phyloP scores from a whole-genome alignment of 2,113 vertebrate genomes.

The Otocyon megalotis region DNA sequence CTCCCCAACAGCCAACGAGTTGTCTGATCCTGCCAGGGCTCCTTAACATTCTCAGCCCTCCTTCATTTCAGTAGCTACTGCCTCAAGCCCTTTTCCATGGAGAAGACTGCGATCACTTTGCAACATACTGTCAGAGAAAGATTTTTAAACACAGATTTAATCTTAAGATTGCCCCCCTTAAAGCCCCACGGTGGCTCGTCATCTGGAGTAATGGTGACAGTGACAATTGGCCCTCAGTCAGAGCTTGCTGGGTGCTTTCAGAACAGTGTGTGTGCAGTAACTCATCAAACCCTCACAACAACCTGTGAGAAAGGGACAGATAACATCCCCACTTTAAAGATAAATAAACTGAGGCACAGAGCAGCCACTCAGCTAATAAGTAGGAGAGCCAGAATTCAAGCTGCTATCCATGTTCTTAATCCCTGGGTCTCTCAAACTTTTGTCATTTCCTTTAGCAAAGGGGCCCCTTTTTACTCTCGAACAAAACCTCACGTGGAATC shows the following conservation, averaged over 20 bases:
- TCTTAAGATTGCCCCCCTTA: background rate
- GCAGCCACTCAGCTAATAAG: background rate
- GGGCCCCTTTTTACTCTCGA: background rate
- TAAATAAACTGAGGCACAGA: background rate
- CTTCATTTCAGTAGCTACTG: no score
- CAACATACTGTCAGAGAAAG: background rate
- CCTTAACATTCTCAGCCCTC: background rate
- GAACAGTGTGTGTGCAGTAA: background rate
- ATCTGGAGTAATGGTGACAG: no score
- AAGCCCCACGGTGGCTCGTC: rapidly evolving
- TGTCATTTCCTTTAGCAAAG: background rate
- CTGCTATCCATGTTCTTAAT: background rate
- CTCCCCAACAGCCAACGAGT: background rate
- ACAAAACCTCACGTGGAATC: background rate
- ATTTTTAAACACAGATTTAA: background rate
- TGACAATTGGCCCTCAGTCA: background rate
- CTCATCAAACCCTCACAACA: background rate
- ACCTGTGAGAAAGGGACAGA: background rate
- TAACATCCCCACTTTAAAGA: background rate
- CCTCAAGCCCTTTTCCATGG: background rate
- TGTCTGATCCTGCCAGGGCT: background rate
- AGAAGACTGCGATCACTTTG: background rate
- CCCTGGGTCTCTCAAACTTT: background rate
- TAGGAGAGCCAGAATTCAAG: background rate
- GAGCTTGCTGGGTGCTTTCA: background rate